Percentiles rank a stretch among this genome's conserved stretches.
phyloP scores from a whole-genome alignment of 2,888 invertebrate genomes.

The Plemyria rubiginata region DNA sequence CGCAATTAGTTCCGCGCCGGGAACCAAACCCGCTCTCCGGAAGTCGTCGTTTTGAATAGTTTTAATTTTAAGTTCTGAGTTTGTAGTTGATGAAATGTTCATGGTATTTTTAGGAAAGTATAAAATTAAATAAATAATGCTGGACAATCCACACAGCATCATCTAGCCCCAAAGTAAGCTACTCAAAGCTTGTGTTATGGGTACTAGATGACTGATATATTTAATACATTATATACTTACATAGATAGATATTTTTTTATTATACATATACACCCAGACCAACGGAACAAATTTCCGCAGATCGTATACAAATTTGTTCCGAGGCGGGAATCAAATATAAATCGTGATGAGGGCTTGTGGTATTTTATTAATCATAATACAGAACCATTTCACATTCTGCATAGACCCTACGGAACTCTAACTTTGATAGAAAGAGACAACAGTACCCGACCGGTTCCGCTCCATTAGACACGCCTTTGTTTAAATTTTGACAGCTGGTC shows the following conservation, averaged over 20 bases:
- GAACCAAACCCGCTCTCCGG: constrained; percentile 59
- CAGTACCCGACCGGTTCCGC: constrained; percentile 58
- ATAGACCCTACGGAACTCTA: constrained; percentile 40
- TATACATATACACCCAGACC: no score
- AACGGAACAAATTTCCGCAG: no score
- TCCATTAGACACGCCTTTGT: constrained; percentile 71
- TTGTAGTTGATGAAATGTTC: not conserved
- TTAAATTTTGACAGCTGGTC: constrained; percentile 73
- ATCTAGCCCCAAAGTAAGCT: no score
- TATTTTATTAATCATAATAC: constrained; percentile 15
- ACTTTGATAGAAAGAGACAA: constrained; percentile 61
- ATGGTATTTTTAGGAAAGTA: not conserved
- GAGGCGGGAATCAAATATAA: no score
- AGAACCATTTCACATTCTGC: constrained; percentile 39
- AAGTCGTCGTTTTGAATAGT: constrained; percentile 48
- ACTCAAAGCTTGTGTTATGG: no score
- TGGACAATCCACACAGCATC: no score
- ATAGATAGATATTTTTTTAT: no score
- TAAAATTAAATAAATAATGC: no score
- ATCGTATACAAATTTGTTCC: no score
- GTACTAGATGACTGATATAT: no score
- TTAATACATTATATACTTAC: no score
- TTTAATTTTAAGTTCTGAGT: constrained; percentile 1
- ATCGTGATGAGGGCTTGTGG: no score
- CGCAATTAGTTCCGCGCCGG: constrained; percentile 66